Evolutionary conservation across 2,113 vertebrate genomes (phyloP).

Genomic region (Oncorhynchus kisutch): DNA sequence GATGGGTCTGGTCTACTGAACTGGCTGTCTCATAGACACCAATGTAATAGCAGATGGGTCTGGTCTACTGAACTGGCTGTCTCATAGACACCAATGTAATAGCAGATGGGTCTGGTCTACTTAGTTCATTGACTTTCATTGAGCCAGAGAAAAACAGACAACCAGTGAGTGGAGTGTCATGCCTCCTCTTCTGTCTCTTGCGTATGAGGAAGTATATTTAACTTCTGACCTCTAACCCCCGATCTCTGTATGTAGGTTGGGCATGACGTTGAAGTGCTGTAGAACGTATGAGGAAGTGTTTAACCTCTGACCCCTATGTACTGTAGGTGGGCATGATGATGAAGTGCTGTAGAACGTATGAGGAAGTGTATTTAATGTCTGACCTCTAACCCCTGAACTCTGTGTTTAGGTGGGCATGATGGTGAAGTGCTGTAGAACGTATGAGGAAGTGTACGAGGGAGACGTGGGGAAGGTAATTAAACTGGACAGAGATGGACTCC

Average conservation of each 20-base stretch:
- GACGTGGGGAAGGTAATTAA: conserved; percentile 98
- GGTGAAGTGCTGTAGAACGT: conserved; percentile 95
- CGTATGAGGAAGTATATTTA: background rate
- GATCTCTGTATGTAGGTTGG: no score
- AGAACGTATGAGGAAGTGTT: conserved; percentile 87
- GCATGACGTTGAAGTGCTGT: conserved; percentile 95
- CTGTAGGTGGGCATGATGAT: conserved; percentile 97
- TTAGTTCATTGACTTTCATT: no score
- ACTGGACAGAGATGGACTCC: conserved; percentile 92
- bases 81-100: no score
- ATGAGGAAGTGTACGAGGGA: conserved; percentile 96
- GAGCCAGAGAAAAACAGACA: no score
- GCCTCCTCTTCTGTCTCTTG: no score
- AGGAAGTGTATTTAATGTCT: conserved; percentile 60
- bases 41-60: no score
- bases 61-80: no score
- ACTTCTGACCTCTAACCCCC: background rate
- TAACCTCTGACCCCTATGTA: background rate
- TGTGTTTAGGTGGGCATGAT: conserved; percentile 92
- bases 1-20: no score
- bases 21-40: no score
- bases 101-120: no score
- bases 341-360: conserved; percentile 93
- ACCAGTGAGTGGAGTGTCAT: no score
- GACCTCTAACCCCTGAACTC: background rate